phyloP scores from a whole-genome alignment of 2,797 vertebrate species.

The Erpetoichthys calabaricus region DNA sequence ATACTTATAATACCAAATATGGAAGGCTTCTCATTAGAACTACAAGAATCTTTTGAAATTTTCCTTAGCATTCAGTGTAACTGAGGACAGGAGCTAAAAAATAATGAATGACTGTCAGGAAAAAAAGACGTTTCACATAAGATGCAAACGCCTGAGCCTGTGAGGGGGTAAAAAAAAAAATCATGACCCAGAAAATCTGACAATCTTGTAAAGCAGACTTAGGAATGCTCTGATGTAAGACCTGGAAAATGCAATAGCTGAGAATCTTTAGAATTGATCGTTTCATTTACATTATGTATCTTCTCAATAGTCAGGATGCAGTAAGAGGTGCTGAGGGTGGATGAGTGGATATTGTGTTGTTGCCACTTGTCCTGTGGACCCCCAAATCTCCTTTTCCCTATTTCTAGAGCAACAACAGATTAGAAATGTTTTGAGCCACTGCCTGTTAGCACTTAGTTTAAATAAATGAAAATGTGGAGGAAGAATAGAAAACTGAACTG shows the following conservation, averaged over 20 bases:
- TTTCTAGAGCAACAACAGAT: neutral
- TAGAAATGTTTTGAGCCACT: constrained; percentile 4
- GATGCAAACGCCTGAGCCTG: too few species aligned
- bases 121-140: too few species aligned
- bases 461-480: neutral
- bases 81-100: too few species aligned
- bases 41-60: too few species aligned
- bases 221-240: constrained; percentile 2
- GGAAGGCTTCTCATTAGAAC: too few species aligned
- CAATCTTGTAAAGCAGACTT: neutral
- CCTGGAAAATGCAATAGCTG: neutral
- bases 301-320: constrained; percentile 1
- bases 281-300: constrained; percentile 4
- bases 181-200: neutral
- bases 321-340: neutral
- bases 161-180: too few species aligned
- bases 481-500: neutral
- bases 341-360: neutral
- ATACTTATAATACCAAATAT: too few species aligned
- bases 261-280: neutral
- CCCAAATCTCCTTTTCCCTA: neutral
- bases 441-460: constrained; percentile 4
- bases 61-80: too few species aligned
- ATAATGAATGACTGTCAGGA: too few species aligned
- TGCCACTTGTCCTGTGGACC: neutral